These are phyloP conservation scores for Alfaro cultratus DNA, from an alignment of 2,797 vertebrate genomes.

Conservation along the genomic window DNA sequence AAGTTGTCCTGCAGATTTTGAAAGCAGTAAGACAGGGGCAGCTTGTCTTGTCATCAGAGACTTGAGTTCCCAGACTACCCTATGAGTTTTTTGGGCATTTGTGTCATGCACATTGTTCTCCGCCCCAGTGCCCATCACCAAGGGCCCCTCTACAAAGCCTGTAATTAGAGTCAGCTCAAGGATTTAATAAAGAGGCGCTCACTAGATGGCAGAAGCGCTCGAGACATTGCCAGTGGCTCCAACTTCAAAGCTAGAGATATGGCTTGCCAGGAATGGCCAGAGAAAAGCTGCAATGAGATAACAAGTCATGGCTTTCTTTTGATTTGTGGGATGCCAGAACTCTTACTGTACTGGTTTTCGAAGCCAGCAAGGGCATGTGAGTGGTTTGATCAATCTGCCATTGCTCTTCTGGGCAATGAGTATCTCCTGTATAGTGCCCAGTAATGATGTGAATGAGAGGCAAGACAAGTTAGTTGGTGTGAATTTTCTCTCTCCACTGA, in stretches of 20 bases:
- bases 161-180: slow-evolving; percentile 79
- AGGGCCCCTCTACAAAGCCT: slow-evolving; percentile 58
- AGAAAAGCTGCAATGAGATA: slow-evolving; percentile 83
- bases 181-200: slow-evolving; percentile 80
- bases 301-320: slow-evolving; percentile 84
- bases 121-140: slow-evolving; percentile 52
- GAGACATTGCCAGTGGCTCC: slow-evolving; percentile 81
- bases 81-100: slow-evolving; percentile 49
- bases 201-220: slow-evolving; percentile 74
- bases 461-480: slow-evolving; percentile 48
- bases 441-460: slow-evolving; percentile 64
- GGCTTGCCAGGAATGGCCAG: slow-evolving; percentile 73
- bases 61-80: slow-evolving; percentile 24
- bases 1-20: slow-evolving; percentile 13
- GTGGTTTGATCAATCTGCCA: slow-evolving; percentile 61
- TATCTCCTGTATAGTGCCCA: slow-evolving; percentile 47
- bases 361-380: slow-evolving; percentile 61
- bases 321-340: slow-evolving; percentile 80
- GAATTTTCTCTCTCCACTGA: slow-evolving; percentile 33
- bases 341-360: slow-evolving; percentile 74
- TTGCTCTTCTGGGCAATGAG: slow-evolving; percentile 50
- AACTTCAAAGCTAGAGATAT: slow-evolving; percentile 87
- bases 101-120: slow-evolving; percentile 66
- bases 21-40: slow-evolving; percentile 22
- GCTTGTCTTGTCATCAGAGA: slow-evolving; percentile 17